Conservation (phyloP, 2,888 invertebrate genomes). For the Loripinus fragilis region DNA sequence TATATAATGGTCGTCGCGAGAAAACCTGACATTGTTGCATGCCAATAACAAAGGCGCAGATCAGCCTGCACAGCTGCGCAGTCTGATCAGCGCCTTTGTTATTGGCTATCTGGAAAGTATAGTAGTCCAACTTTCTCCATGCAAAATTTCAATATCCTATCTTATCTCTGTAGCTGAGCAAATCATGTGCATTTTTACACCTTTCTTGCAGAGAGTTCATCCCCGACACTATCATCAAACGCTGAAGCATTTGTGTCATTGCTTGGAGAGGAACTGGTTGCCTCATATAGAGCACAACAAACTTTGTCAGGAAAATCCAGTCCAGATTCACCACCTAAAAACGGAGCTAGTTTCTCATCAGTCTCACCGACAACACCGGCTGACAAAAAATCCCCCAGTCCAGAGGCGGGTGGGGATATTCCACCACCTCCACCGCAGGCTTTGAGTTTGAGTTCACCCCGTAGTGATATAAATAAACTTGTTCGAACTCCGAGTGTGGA, state of each 20-base stretch:
- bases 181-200: constrained; percentile 80
- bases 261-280: constrained; percentile 91
- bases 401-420: constrained; percentile 52
- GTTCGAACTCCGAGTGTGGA: constrained; percentile 12
- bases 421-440: constrained; percentile 41
- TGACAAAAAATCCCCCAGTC: constrained; percentile 47
- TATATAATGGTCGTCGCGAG: too few relatives aligned
- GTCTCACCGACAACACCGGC: constrained; percentile 51
- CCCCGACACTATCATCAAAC: constrained; percentile 74
- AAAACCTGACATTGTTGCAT: too few relatives aligned
- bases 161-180: constrained; percentile 1
- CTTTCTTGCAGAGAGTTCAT: constrained; percentile 78
- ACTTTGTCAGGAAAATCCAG: constrained; percentile 47
- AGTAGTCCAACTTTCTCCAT: too few relatives aligned
- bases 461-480: constrained; percentile 41
- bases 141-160: too few relatives aligned
- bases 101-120: too few relatives aligned
- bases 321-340: constrained; percentile 39
- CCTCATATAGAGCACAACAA: constrained; percentile 86
- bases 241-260: constrained; percentile 83
- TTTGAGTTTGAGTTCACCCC: constrained; percentile 51
- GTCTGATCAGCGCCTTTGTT: too few relatives aligned
- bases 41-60: too few relatives aligned
- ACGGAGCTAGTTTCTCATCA: constrained; percentile 47
- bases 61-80: too few relatives aligned